Conservation (phyloP, 37 sponge, comb jelly and placozoan species). For the Ianthella basta region DNA sequence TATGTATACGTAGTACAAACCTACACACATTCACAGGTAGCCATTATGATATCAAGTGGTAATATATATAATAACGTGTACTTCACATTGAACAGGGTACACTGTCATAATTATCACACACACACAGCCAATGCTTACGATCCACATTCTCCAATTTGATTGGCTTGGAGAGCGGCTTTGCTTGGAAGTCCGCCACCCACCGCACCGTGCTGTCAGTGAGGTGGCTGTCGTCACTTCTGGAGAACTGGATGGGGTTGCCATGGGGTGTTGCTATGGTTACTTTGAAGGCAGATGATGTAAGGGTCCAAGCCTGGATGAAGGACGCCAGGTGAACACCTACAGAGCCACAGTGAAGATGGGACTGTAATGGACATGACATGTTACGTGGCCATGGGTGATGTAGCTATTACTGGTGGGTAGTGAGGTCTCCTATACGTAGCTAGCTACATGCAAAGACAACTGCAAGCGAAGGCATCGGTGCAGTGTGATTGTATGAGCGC, state of each 20-base stretch:
- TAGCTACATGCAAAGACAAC: too few species aligned
- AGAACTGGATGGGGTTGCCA: conserved; percentile 74
- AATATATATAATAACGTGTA: too few species aligned
- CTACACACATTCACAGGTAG: too few species aligned
- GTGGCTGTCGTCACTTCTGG: conserved; percentile 30
- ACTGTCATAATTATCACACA: too few species aligned
- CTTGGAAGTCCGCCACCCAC: conserved; percentile 85
- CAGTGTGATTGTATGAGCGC: too few species aligned
- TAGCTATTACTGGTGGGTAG: too few species aligned
- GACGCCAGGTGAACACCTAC: conserved; percentile 86
- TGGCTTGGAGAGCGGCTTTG: conserved; percentile 74
- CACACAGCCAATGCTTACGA: conserved; percentile 23
- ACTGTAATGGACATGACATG: not conserved
- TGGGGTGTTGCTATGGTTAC: conserved; percentile 79
- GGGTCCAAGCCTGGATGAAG: conserved; percentile 87
- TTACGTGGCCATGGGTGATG: too few species aligned
- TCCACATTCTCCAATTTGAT: conserved; percentile 73
- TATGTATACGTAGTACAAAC: too few species aligned
- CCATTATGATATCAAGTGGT: too few species aligned
- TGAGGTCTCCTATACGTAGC: too few species aligned
- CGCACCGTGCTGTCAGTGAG: conserved; percentile 72
- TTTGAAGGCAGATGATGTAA: conserved; percentile 85
- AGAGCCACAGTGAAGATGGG: not conserved
- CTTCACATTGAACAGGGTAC: too few species aligned
- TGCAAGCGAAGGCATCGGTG: too few species aligned